These are phyloP conservation scores for Trichonephila clavata DNA, from an alignment of 1,140 invertebrate species.

Conservation along the genomic window DNA sequence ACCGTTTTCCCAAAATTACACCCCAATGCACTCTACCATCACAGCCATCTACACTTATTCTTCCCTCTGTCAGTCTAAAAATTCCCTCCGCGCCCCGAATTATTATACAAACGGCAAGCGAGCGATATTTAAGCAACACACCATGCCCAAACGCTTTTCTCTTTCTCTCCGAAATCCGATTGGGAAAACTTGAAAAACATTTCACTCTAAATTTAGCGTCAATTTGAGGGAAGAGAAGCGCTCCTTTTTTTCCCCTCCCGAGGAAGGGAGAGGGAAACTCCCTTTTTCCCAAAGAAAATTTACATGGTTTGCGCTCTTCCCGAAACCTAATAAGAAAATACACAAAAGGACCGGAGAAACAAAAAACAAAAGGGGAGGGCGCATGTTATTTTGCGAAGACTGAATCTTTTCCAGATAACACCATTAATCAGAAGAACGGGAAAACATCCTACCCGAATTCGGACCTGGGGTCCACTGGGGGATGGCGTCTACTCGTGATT, in stretches of 20 bases:
- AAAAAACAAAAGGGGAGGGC: constrained; percentile 36
- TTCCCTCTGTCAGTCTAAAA: not conserved
- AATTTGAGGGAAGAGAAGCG: constrained; percentile 51
- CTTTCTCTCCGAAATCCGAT: constrained; percentile 6
- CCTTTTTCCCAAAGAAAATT: constrained; percentile 53
- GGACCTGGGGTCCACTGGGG: constrained; percentile 66
- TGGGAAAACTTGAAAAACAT: constrained; percentile 75
- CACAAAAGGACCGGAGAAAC: constrained; percentile 30
- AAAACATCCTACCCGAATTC: constrained; percentile 75
- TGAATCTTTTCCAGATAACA: constrained; percentile 65
- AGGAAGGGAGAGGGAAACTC: not conserved
- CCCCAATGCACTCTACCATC: too few species aligned
- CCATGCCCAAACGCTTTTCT: not conserved
- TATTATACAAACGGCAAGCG: not conserved
- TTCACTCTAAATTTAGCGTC: constrained; percentile 72
- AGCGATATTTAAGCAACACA: not conserved
- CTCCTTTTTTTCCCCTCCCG: not conserved
- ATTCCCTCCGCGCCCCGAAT: not conserved
- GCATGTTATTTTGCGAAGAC: constrained; percentile 68
- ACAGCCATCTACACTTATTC: too few species aligned
- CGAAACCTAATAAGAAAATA: constrained; percentile 47
- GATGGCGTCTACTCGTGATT: constrained; percentile 58
- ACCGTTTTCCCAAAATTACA: too few species aligned
- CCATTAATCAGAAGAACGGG: constrained; percentile 72
- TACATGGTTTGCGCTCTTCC: constrained; percentile 64